Conservation (phyloP, 2,113 vertebrate species). For the Morone saxatilis region DNA sequence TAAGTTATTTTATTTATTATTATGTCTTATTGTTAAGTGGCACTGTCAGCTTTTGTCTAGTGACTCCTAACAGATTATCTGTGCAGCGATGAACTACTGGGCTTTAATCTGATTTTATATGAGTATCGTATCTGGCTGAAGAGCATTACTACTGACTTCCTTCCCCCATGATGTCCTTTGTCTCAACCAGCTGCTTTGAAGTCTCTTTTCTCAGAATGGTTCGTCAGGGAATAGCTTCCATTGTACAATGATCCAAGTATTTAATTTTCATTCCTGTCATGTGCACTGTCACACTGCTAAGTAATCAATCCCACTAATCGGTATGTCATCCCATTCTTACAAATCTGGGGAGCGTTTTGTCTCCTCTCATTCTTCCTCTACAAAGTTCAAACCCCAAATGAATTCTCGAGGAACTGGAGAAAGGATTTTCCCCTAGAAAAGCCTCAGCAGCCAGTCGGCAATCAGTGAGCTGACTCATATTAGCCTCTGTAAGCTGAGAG, state of each 20-base stretch:
- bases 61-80: no score
- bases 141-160: not conserved
- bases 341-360: not conserved
- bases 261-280: not conserved
- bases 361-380: not conserved
- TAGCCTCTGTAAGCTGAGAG: not conserved
- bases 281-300: not conserved
- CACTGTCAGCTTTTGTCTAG: not conserved
- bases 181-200: not conserved
- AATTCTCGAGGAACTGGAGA: not conserved
- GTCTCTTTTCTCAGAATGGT: not conserved
- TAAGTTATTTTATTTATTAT: no score
- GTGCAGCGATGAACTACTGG: no score
- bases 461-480: constrained; percentile 3
- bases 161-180: not conserved
- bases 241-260: not conserved
- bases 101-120: not conserved
- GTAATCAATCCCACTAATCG: not conserved
- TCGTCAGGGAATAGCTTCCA: not conserved
- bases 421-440: not conserved
- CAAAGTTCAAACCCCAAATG: not conserved
- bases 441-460: not conserved
- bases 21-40: no score
- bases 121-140: not conserved
- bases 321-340: not conserved